Base-by-base conservation (phyloP, 37 sponge, comb jelly and placozoan genomes). In the Ephydatia muelleri region DNA sequence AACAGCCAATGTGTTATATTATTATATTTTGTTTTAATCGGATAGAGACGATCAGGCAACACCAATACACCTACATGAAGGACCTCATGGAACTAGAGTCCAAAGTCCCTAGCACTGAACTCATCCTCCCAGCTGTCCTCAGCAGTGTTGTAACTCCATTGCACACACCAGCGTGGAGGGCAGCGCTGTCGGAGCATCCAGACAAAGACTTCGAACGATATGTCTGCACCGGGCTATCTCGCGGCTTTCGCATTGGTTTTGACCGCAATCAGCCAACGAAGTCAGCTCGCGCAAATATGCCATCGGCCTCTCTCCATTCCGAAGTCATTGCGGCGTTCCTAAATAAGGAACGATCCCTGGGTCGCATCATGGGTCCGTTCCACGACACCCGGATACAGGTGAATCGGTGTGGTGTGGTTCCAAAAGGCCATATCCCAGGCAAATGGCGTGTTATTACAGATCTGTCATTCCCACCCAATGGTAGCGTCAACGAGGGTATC, bases 361-460 rank as follows among this genome's bases (percentile, higher is more conserved):
- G 43, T 43, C 43, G 43, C 43, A 43, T 43, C 43, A 43, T 43
- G 43, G 43, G 43, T 43, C 43, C 43, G 43, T 43, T 43, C 43
- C 3, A 43, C 6, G 43, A 43, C 43, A 43, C 6, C 43, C 43
- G 43, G 43, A 43, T 67, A 23, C 83, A 82, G 38, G 77, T 77
- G 23, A 82, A 77, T 77, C 83, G 78, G 25, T 71, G 81, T 78
- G 84, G 84, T 29, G 84, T 77, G 25, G 34, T 83, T 34, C 84
- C 84, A 11, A 83, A 83, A 48, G 37, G 48, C 3, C 47, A 33
- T 37, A n/a, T 5, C 22, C 76, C 75, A 12, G 84, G 84, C 25
- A 38, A 16, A 39, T 79, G 76, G 48, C 75, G 84, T 4, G 21
- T 83, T 4, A 75, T 75, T 33, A 33, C 31, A 36, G 35, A 75